Evolutionary conservation across 2,113 vertebrate species (phyloP), one percentile per base, ranked within the genome.

Genomic region (Pelecanus crispus): DNA sequence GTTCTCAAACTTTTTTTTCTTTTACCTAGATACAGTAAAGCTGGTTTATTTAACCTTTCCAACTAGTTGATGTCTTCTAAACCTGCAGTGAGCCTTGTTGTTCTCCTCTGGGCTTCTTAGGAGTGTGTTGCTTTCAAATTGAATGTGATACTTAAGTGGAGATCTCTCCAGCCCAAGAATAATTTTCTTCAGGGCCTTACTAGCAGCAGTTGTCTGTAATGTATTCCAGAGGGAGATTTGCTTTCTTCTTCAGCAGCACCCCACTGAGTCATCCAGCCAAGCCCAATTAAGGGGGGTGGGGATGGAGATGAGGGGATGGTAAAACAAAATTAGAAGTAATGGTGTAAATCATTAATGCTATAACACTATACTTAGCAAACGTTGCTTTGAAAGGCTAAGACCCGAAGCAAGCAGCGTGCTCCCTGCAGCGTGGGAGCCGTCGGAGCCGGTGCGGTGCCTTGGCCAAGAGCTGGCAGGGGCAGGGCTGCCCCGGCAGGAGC

Each of bases 361-460:
- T 28, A 36, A 66, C 55, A 81, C 14, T 52, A 3, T 12, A 6
- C 17, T 65, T 17, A 70, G 55, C 10, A 63, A 53, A 13, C 9
- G n/a, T 36, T 79, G 49, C 9, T 16, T 8, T 67, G 81, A 59
- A 34, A 42, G 45, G 5, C 47, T 6, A 25, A n/a, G 56, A n/a
- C 55, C 36, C 47, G 25, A 4, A 20, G 73, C 26, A 29, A 47
- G 59, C 67, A 45, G 20, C 1, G 0, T 22, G 52, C 32, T 59
- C 14, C 55, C 50, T 71, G 56, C 29, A 15, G 56, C 6, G 1
- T 5, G 32, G 65, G n/a, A 45, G 62, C 55, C 24, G 31, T 8
- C 0, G 1, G 50, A 63, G 78, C 38, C 3, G 3, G 25, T 2
- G 0, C 3, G 25, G 28, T 20, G 32, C 0, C 1, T 24, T 36